Evolutionary conservation across 2,113 vertebrate species (phyloP), one percentile per base, ranked within the genome.

Genomic region (Ploceus nigricollis): DNA sequence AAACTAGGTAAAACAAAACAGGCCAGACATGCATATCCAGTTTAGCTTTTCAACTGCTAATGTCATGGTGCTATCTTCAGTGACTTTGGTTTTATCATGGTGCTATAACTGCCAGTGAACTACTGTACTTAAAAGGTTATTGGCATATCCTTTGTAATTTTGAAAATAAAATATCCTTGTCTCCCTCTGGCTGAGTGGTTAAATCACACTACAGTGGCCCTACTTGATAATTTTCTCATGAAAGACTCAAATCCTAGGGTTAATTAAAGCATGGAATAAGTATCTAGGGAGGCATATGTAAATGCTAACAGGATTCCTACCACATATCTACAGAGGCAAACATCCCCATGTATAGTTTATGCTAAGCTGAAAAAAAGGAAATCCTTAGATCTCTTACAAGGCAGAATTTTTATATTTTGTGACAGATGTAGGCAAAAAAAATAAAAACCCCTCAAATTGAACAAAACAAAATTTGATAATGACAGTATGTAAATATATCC

Each of bases 211-310:
- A 51, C 66, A 58, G 84, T 77, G 91, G 71, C 87, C 75, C 66
- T 83, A 73, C 93, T 93, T 92, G 63, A 81, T 96, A 95, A 90
- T 95, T 97, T 90, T 77, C 75, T 94, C 58, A 73, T 85, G 76
- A 86, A 94, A 91, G 35, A 51, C 90, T 91, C 54, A 91, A 85
- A 95, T 93, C 79, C 73, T 93, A 68, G 75, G 68, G 87, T 96
- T 96, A 94, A 97, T 94, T 96, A 94, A 95, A 92, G 70, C 76
- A 88, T 88, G 71, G 90, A 94, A 63, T 88, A 93, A 96, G 39
- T 92, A 83, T 90, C 93, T 92, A 73, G 82, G 82, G 91, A 95
- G 51, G 51, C 90, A 83, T 93, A 88, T 50, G 44, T 92, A 92
- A 96, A 88, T 96, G 75, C 90, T 93, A 83, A 91, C 87, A 90